These are phyloP conservation scores for Burhinus bistriatus DNA, from an alignment of 2,113 vertebrate genomes.

Conservation along the genomic window DNA sequence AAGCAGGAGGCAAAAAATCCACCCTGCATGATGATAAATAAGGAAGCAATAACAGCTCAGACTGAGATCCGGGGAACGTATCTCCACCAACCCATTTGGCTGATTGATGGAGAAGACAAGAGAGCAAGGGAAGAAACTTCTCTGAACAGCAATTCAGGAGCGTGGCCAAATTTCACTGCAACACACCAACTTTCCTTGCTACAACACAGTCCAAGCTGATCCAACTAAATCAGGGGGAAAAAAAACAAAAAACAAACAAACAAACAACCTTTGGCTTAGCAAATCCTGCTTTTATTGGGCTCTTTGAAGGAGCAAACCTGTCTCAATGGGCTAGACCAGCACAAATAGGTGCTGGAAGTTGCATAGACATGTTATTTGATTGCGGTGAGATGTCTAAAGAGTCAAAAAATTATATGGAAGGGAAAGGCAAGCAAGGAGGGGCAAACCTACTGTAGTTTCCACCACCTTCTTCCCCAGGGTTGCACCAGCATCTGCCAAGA, in stretches of 20 bases:
- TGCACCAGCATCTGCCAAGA: background rate
- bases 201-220: background rate
- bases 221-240: background rate
- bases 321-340: background rate
- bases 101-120: background rate
- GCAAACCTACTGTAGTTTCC: background rate
- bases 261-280: background rate
- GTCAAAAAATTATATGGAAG: background rate
- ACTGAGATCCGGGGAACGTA: background rate
- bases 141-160: background rate
- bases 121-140: background rate
- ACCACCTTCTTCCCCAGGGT: background rate
- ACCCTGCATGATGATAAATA: background rate
- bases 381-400: background rate
- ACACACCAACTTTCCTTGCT: background rate
- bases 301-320: background rate
- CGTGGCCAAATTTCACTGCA: fast-evolving
- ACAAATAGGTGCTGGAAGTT: background rate
- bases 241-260: background rate
- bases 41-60: background rate
- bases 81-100: background rate
- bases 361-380: background rate
- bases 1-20: background rate
- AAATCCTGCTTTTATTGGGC: background rate
- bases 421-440: background rate